Conservation (phyloP, 1,140 invertebrate species). For the Megalopta genalis region DNA sequence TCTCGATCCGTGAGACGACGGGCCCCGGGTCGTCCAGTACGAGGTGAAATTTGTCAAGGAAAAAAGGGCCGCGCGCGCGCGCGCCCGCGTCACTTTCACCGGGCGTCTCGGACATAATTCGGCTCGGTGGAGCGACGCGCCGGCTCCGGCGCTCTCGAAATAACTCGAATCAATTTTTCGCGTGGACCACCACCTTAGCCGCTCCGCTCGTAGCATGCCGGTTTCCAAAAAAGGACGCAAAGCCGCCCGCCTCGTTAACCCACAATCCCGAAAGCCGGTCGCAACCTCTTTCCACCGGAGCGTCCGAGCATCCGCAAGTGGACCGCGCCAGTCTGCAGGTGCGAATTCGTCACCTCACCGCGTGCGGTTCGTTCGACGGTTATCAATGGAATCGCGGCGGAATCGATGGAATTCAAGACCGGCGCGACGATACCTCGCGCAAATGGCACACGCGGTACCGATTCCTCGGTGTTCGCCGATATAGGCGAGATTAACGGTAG, state of each 20-base stretch:
- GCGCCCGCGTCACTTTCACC: conserved; percentile 3
- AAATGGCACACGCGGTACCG: no score
- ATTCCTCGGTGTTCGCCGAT: no score
- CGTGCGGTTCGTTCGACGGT: no score
- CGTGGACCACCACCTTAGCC: not conserved
- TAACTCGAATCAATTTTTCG: conserved; percentile 46
- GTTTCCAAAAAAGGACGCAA: conserved; percentile 62
- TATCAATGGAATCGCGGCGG: no score
- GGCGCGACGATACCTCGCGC: no score
- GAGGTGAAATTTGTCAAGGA: conserved; percentile 12
- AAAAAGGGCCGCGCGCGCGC: not conserved
- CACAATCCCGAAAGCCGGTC: conserved; percentile 60
- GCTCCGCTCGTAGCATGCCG: not conserved
- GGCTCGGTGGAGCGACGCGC: not conserved
- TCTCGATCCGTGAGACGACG: not conserved
- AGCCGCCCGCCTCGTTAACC: conserved; percentile 48
- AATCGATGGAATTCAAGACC: no score
- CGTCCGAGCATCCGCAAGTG: conserved; percentile 8
- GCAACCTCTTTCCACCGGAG: conserved; percentile 51
- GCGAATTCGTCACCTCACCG: not conserved
- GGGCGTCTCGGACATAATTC: not conserved
- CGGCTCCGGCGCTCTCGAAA: conserved; percentile 1
- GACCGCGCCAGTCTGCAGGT: conserved; percentile 20
- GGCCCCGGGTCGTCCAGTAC: not conserved
- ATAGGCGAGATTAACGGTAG: no score